Evolutionary conservation across 2,797 vertebrate species (phyloP).

Genomic region (Octomys mimax): DNA sequence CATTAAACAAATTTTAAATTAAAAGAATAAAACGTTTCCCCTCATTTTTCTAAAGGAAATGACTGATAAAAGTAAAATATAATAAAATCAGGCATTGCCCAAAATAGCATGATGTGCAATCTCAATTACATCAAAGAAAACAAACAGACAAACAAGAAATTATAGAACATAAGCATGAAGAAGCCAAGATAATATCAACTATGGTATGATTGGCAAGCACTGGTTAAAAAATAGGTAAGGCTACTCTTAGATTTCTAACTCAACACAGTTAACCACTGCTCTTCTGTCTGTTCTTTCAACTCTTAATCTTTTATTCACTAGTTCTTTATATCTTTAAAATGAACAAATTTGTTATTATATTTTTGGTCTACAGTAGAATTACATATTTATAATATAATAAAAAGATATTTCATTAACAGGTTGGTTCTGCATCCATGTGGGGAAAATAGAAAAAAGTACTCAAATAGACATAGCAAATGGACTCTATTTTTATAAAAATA

Average conservation of each 20-base stretch:
- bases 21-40: constrained; percentile 85
- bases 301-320: constrained; percentile 87
- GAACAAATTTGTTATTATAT: constrained; percentile 87
- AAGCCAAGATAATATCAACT: constrained; percentile 88
- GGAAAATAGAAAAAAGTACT: constrained; percentile 85
- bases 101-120: constrained; percentile 90
- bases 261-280: constrained; percentile 88
- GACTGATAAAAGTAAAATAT: constrained; percentile 89
- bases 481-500: constrained; percentile 86
- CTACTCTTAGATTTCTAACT: constrained; percentile 90
- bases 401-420: constrained; percentile 87
- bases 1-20: constrained; percentile 89
- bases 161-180: constrained; percentile 85
- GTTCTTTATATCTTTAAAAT: constrained; percentile 86
- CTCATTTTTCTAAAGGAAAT: constrained; percentile 89
- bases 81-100: constrained; percentile 89
- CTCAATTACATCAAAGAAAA: constrained; percentile 88
- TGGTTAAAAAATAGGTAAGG: constrained; percentile 90
- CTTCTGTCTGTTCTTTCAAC: constrained; percentile 84
- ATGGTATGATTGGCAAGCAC: constrained; percentile 88
- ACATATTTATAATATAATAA: constrained; percentile 89
- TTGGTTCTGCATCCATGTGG: constrained; percentile 88
- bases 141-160: constrained; percentile 80
- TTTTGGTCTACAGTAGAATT: constrained; percentile 94
- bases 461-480: constrained; percentile 83